Base-by-base conservation (phyloP, 2,113 vertebrate genomes). In the Melanostigma gelatinosum region DNA sequence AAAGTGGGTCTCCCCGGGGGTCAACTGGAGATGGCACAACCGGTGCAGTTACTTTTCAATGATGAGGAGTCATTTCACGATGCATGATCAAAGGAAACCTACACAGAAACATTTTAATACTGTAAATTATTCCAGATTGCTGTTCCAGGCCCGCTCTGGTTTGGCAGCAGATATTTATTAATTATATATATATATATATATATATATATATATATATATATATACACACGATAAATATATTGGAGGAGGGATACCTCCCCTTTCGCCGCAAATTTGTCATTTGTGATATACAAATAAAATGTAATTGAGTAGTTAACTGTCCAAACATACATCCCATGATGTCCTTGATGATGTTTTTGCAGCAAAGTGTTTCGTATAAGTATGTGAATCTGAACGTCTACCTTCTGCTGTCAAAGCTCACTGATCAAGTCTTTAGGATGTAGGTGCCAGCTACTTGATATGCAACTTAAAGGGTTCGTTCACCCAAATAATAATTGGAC, bases 1-100 rank as follows among this genome's bases (percentile, higher is more conserved):
- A 75, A 69, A 74, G 58, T 22, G 58, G 46, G 58, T 84, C 48
- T 75, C 72, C 62, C 58, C 24, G 32, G 44, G 76, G 71, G 85
- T 70, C 73, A 70, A 64, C 72, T 20, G 27, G 57, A 80, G 64
- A 73, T 36, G 48, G 52, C 29, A 34, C 15, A 42, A 57, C 20
- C 34, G 44, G 38, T 44, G 72, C 63, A 77, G 52, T 48, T 58
- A 54, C 16, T 38, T 29, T 52, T 42, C 66, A 18, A n/a, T 16
- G 68, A 50, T 22, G 24, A 6, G 22, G 18, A 46, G 44, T 57
- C 27, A 72, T 75, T 79, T 82, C 24, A 67, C 42, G 2, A 12
- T 58, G 13, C 34, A 18, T 12, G 11, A 55, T 63, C 29, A 64
- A 29, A 58, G 36, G 10, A 68, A 68, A 72, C 20, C 22, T 46